phyloP scores from a whole-genome alignment of 2,888 invertebrate genomes.

The Elysia crispata region DNA sequence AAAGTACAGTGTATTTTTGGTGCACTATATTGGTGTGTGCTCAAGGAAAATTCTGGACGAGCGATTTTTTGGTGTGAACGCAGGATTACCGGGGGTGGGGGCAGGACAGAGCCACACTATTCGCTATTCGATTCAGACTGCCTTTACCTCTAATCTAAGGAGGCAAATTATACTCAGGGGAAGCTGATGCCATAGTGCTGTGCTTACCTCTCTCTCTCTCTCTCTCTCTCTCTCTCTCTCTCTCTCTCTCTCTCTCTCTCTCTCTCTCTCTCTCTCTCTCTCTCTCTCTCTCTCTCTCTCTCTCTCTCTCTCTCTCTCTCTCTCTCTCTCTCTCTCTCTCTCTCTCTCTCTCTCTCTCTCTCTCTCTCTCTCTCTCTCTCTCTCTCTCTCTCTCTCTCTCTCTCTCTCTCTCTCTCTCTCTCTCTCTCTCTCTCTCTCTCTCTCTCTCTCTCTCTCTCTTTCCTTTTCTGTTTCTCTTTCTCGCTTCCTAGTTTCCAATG shows the following conservation, averaged over 20 bases:
- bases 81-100: no score
- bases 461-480: not conserved
- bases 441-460: not conserved
- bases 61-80: no score
- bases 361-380: slow-evolving; percentile 3
- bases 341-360: slow-evolving; percentile 19
- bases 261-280: slow-evolving; percentile 26
- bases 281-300: slow-evolving; percentile 24
- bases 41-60: no score
- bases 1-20: no score
- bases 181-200: no score
- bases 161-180: no score
- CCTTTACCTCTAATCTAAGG: no score
- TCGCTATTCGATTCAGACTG: no score
- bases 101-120: no score
- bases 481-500: no score
- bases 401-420: slow-evolving; percentile 3
- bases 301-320: slow-evolving; percentile 33
- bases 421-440: not conserved
- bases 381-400: not conserved
- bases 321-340: slow-evolving; percentile 28
- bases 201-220: no score
- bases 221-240: slow-evolving; percentile 32
- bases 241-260: slow-evolving; percentile 35
- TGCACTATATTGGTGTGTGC: no score